Conservation (phyloP, 2,888 invertebrate genomes). For the Parapristionchus giblindavisi region DNA sequence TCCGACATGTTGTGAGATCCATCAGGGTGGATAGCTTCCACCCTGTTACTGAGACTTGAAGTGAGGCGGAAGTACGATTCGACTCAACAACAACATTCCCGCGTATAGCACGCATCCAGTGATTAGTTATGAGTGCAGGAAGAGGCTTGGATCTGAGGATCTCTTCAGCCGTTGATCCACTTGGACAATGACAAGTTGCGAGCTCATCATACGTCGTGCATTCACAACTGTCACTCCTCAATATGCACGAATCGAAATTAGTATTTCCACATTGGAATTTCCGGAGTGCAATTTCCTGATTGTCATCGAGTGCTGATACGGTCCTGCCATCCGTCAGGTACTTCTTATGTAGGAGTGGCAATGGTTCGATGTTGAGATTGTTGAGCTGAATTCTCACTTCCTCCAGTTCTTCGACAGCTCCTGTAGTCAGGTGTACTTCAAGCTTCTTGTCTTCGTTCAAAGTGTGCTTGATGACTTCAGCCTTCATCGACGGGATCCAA, state of each 20-base stretch:
- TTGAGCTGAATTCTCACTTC: neutral
- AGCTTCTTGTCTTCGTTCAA: neutral
- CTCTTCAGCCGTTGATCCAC: neutral
- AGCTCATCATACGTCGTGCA: conserved; percentile 1
- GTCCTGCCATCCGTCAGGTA: neutral
- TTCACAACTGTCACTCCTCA: neutral
- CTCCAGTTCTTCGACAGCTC: neutral
- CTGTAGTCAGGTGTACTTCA: neutral
- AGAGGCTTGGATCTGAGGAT: neutral
- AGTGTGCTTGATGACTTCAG: neutral
- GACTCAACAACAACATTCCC: neutral
- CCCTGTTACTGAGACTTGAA: neutral
- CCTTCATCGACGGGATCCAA: neutral
- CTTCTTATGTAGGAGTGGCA: neutral
- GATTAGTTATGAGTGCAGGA: neutral
- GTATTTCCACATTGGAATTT: neutral
- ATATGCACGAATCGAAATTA: neutral
- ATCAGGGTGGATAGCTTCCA: neutral
- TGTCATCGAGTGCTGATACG: neutral
- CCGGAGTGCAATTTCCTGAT: neutral
- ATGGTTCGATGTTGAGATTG: neutral
- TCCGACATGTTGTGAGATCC: neutral
- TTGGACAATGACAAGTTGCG: neutral
- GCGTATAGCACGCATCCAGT: neutral
- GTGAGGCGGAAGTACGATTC: neutral